Evolutionary conservation across 2,888 invertebrate genomes (phyloP), one percentile per base, ranked within the genome.

Genomic region (Cephus pygmeus): DNA sequence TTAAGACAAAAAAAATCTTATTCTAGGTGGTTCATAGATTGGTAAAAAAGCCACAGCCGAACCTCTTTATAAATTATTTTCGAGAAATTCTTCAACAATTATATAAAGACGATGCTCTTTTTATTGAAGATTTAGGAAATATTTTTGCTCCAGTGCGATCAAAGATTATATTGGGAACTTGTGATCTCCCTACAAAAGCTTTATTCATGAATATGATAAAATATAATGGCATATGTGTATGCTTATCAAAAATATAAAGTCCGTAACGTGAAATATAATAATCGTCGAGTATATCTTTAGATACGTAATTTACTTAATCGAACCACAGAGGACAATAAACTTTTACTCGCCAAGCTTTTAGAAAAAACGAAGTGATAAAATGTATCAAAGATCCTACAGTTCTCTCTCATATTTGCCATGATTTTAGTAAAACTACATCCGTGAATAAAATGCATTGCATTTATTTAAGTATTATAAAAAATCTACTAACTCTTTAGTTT

Each of bases 371-470:
- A 40, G 69, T 76, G 75, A 80, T 82, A 12, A 76, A 75, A 30
- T 79, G 81, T 69, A 77, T 85, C 3, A 83, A 82, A 79, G 82
- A 82, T 12, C 81, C 81, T 6, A 80, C 79, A 12, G 36, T 73
- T 30, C 34, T 82, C 12, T 40, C 69, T 23, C 34, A 73, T n/a
- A 76, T 81, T 12, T 76, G 79, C n/a, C 75, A 74, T 35, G 76
- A 85, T 76, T 80, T 77, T 73, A 79, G 82, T 33, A 30, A 69
- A 31, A 79, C 82, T 1, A 82, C 80, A 11, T 78, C 77, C 3
- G 71, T 82, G 4, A 82, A 84, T 75, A 73, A 75, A 1, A 82
- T 85, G 79, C 83, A 85, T 71, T 81, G 81, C 69, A 76, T 82
- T 40, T 83, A 77, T 76, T 76, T 81, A 33, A 80, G 82, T 9